Base-by-base conservation (phyloP, 2,113 vertebrate species). In the Zeus faber region DNA sequence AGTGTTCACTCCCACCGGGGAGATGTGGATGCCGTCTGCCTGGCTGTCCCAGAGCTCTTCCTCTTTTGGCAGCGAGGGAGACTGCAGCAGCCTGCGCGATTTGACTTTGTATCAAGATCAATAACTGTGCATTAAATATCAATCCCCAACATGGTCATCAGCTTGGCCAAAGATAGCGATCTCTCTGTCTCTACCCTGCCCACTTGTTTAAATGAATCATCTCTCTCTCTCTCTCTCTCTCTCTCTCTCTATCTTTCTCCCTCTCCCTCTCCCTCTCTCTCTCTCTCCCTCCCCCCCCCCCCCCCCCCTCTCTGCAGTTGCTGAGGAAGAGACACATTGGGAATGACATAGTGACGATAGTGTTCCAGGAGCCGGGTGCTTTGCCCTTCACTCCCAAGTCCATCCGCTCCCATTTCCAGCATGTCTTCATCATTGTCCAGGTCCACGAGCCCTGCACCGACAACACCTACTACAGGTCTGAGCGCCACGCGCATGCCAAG, bases 361-460 rank as follows among this genome's bases (percentile, higher is more conserved):
- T 96, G 79, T 96, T 96, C 86, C 94, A 96, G 85, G 94, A 96
- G 58, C 92, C 92, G 0, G 93, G 91, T 13, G 92, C 93, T 1
- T 81, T 87, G 51, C 91, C 93, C 17, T 96, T 96, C 80, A 95
- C 91, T 2, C 94, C 94, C 0, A 86, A 89, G 76, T 87, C 92
- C 61, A 94, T 96, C 60, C 93, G 94, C 29, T 96, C 94, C 0
- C 94, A 95, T 76, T 95, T 95, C 73, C 94, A 96, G n/a, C n/a
- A n/a, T n/a, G n/a, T n/a, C n/a, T n/a, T n/a, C n/a, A n/a, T n/a
- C n/a, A n/a, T n/a, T n/a, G 58, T 96, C 14, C 90, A 85, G 40
- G 93, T 85, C 0, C 89, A 94, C 0, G 76, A 88, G 22, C 89
- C 90, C 67, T 91, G 92, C 75, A 89, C 90, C 0, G 75, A 88